Percentiles rank a stretch among this genome's conserved stretches.
phyloP scores from a whole-genome alignment of 2,797 vertebrate species.

The Lates japonicus region DNA sequence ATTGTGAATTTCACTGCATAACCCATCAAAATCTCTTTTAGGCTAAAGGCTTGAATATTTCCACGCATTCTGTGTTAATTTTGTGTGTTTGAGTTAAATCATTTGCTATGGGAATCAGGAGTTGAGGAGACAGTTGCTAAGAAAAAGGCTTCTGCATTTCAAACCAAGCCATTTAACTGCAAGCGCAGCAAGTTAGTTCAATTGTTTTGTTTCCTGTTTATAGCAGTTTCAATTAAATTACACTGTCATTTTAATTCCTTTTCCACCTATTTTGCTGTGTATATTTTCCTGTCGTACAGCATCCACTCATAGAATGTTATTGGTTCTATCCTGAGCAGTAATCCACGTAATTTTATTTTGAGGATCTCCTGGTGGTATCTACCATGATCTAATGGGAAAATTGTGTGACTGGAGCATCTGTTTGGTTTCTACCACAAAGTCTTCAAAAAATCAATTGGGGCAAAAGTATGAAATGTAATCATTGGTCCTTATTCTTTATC shows the following conservation, averaged over 20 bases:
- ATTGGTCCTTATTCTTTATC: background rate
- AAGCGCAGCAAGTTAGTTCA: background rate
- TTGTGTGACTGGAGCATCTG: background rate
- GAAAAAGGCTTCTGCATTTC: background rate
- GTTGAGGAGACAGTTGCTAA: background rate
- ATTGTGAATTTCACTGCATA: slow-evolving; percentile 7
- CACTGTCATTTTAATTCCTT: slow-evolving; percentile 9
- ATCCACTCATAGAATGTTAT: slow-evolving; percentile 45
- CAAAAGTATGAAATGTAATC: background rate
- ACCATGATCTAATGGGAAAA: slow-evolving; percentile 26
- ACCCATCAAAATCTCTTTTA: background rate
- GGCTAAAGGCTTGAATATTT: background rate
- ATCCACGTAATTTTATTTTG: slow-evolving; percentile 25
- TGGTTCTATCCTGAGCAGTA: slow-evolving; percentile 38
- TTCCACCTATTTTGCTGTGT: slow-evolving; percentile 8
- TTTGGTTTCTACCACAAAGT: background rate
- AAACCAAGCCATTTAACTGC: background rate
- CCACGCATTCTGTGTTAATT: background rate
- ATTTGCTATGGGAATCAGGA: background rate
- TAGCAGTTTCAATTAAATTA: slow-evolving; percentile 10
- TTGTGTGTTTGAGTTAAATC: background rate
- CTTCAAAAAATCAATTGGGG: background rate
- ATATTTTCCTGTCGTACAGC: background rate
- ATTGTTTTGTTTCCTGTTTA: slow-evolving; percentile 1
- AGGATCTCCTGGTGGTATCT: background rate